phyloP scores from a whole-genome alignment of 2,113 vertebrate genomes.

The Scatophagus argus region DNA sequence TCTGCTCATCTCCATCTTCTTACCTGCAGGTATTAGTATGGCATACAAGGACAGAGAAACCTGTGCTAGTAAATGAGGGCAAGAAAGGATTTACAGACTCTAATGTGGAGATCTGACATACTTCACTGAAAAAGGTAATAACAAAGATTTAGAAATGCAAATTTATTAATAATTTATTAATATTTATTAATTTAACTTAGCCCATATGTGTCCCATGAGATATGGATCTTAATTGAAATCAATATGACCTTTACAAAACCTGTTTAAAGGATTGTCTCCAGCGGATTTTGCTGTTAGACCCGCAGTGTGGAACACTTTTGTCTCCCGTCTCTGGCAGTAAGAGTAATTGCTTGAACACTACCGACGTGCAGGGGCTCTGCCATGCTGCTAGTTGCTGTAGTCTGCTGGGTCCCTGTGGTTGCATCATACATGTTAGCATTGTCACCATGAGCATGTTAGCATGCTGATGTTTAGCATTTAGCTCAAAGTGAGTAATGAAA shows the following conservation, averaged over 20 bases:
- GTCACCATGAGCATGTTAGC: too few species aligned
- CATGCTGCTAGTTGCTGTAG: too few species aligned
- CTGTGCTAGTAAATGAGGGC: slow-evolving; percentile 90
- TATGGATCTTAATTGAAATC: slow-evolving; percentile 1
- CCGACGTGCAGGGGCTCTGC: too few species aligned
- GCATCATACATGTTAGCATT: too few species aligned
- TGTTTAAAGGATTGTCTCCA: neutral
- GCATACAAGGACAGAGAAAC: slow-evolving; percentile 91
- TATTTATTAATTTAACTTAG: slow-evolving; percentile 37
- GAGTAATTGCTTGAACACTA: too few species aligned
- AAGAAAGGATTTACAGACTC: slow-evolving; percentile 91
- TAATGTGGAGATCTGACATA: slow-evolving; percentile 87
- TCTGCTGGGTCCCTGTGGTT: too few species aligned
- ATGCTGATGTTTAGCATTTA: too few species aligned
- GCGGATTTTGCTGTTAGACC: neutral
- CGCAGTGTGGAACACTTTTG: too few species aligned
- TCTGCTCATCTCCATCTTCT: slow-evolving; percentile 22
- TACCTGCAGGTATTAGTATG: slow-evolving; percentile 89
- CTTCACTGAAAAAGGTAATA: slow-evolving; percentile 72
- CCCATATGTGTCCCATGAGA: neutral
- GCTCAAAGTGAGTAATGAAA: too few species aligned
- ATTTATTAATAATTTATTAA: too few species aligned
- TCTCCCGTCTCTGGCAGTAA: too few species aligned
- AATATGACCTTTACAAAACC: slow-evolving; percentile 21
- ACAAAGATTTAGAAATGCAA: slow-evolving; percentile 64